Evolutionary conservation across 1,140 invertebrate species (phyloP).

Genomic region (Calephelis virginiensis): DNA sequence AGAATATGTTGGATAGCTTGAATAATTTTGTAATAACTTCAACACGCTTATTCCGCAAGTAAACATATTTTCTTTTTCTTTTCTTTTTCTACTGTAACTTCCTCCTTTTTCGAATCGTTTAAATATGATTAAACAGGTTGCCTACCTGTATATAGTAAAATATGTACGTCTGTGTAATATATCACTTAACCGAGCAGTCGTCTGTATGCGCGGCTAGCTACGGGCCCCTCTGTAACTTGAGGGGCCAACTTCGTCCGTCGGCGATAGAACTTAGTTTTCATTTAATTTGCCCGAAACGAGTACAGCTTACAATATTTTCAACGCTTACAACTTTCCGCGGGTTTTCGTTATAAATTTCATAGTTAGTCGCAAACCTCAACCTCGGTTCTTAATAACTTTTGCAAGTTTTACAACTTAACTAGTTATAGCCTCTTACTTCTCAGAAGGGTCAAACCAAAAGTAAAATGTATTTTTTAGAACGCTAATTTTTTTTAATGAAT

Average conservation of each 20-base stretch:
- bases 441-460: not conserved
- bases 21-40: no score
- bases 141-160: no score
- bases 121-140: not conserved
- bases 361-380: conserved; percentile 46
- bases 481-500: not conserved
- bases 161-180: conserved; percentile 27
- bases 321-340: conserved; percentile 56
- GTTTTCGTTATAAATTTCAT: conserved; percentile 70
- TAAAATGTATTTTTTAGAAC: not conserved
- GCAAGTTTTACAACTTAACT: conserved; percentile 26
- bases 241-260: conserved; percentile 67
- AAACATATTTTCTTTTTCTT: no score
- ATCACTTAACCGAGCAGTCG: conserved; percentile 40
- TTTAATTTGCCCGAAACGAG: conserved; percentile 74
- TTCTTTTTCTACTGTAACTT: no score
- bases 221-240: conserved; percentile 56
- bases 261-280: conserved; percentile 70
- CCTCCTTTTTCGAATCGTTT: no score
- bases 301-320: conserved; percentile 73
- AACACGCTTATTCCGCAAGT: no score
- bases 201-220: conserved; percentile 47
- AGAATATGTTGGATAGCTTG: no score
- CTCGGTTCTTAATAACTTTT: conserved; percentile 47
- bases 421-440: not conserved